These are phyloP conservation scores for Ectemnius lituratus DNA, from an alignment of 2,888 invertebrate species.

Conservation along the genomic window DNA sequence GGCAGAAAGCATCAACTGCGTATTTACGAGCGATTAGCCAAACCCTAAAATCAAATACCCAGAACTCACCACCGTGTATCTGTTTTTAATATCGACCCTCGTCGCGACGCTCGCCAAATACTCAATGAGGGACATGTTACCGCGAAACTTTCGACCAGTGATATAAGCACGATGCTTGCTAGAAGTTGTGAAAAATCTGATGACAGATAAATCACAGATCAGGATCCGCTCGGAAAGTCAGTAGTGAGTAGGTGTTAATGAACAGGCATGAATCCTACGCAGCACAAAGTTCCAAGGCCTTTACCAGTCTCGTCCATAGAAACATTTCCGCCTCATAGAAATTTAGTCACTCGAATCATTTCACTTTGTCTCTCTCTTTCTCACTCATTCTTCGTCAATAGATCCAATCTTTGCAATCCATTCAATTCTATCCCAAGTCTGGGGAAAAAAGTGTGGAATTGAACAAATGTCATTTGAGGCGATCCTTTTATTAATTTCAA, in stretches of 20 bases:
- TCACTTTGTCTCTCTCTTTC: too few species aligned
- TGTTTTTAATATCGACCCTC: conserved; percentile 24
- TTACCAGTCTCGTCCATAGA: conserved; percentile 1
- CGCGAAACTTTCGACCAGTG: not conserved
- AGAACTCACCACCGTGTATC: conserved; percentile 25
- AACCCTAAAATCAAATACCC: conserved; percentile 44
- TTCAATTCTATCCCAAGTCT: too few species aligned
- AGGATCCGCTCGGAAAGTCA: not conserved
- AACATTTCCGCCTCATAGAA: conserved; percentile 2
- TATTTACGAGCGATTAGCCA: conserved; percentile 59
- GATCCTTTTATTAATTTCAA: conserved; percentile 53
- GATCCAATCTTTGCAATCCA: too few species aligned
- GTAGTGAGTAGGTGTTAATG: not conserved
- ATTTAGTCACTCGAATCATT: too few species aligned
- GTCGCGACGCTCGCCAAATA: conserved; percentile 38
- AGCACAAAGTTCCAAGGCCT: not conserved
- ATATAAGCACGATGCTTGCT: too few species aligned
- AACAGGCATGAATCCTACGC: not conserved
- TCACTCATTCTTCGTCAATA: too few species aligned
- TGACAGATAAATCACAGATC: not conserved
- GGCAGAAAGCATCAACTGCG: conserved; percentile 46
- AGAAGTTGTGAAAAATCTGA: not conserved
- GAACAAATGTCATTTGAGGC: conserved; percentile 7
- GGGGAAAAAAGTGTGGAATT: not conserved
- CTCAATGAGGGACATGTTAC: not conserved